Percentiles rank a stretch among this genome's conserved stretches.
phyloP scores from a whole-genome alignment of 2,888 invertebrate genomes.

The Gibbula magus region DNA sequence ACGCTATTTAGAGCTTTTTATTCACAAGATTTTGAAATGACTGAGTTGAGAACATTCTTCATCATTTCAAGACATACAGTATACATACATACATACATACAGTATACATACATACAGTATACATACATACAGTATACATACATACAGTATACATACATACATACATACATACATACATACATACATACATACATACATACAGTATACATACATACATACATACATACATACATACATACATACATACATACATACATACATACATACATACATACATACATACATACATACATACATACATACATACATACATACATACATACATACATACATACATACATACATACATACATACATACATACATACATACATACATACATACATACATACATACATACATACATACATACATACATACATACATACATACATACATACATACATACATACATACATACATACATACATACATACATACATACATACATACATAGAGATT shows the following conservation, averaged over 20 bases:
- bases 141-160: background rate
- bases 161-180: conserved; percentile 27
- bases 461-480: conserved; percentile 26
- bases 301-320: conserved; percentile 24
- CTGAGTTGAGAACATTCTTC: too few relatives aligned
- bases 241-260: too few relatives aligned
- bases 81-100: too few relatives aligned
- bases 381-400: conserved; percentile 22
- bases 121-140: too few relatives aligned
- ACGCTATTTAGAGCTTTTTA: too few relatives aligned
- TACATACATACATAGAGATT: conserved; percentile 1
- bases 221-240: too few relatives aligned
- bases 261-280: too few relatives aligned
- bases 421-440: conserved; percentile 22
- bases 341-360: conserved; percentile 24
- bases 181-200: too few relatives aligned
- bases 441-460: conserved; percentile 24
- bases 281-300: conserved; percentile 22
- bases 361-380: conserved; percentile 20
- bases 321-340: conserved; percentile 23
- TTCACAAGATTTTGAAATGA: too few relatives aligned
- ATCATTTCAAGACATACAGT: too few relatives aligned
- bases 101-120: too few relatives aligned
- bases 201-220: too few relatives aligned
- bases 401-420: conserved; percentile 24